Percentiles rank a stretch among this genome's conserved stretches.
phyloP scores from a whole-genome alignment of 2,888 invertebrate genomes.

The Polydesmus complanatus region DNA sequence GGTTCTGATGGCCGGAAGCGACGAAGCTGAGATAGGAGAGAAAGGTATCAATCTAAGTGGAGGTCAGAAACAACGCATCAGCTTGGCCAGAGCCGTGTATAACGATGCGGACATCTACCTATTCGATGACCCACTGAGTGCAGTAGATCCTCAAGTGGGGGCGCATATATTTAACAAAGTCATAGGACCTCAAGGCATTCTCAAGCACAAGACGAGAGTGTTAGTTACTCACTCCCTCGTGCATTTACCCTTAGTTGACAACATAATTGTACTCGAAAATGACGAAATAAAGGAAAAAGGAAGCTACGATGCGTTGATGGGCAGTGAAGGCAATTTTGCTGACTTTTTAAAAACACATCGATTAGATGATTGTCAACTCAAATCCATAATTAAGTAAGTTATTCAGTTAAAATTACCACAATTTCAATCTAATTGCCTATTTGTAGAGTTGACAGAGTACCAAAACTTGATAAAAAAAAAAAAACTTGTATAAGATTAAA shows the following conservation, averaged over 20 bases:
- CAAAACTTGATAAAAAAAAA: too few species aligned
- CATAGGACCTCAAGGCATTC: conserved; percentile 53
- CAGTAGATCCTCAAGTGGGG: conserved; percentile 93
- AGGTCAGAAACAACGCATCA: too few species aligned
- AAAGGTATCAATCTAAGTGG: too few species aligned
- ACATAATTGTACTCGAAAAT: conserved; percentile 74
- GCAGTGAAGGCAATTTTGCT: conserved; percentile 49
- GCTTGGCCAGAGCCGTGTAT: conserved; percentile 81
- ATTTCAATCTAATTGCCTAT: too few species aligned
- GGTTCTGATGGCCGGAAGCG: conserved; percentile 83
- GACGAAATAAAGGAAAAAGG: conserved; percentile 81
- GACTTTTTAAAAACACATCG: conserved; percentile 38
- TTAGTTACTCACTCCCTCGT: conserved; percentile 92
- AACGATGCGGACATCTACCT: conserved; percentile 76
- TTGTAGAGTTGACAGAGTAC: too few species aligned
- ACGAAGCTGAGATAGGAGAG: conserved; percentile 52
- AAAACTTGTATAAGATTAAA: too few species aligned
- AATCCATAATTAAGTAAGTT: too few species aligned
- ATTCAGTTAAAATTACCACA: too few species aligned
- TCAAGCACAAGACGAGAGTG: conserved; percentile 53
- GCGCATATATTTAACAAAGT: conserved; percentile 94
- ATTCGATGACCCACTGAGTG: conserved; percentile 86
- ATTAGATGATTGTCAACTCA: background rate
- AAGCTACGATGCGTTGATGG: conserved; percentile 73
- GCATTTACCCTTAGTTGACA: conserved; percentile 76